Base-by-base conservation (phyloP, 2,797 vertebrate genomes). In the Ambastaia sidthimunki region DNA sequence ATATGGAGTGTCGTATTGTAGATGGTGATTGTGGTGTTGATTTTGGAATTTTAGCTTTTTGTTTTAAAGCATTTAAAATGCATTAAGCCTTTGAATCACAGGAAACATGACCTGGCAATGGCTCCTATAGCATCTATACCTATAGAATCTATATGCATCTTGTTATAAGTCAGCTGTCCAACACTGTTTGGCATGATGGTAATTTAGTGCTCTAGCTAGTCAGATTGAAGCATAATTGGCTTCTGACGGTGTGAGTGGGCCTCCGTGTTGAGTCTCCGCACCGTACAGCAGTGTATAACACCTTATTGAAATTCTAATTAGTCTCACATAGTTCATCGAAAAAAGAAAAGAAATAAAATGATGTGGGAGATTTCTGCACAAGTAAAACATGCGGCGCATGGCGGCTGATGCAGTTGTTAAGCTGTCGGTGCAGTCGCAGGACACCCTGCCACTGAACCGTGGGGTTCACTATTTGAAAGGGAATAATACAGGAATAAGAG, bases 401-500 rank as follows among this genome's bases (percentile, higher is more conserved):
- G 41, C 65, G 73, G 55, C 47, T 52, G 54, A 50, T 72, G 70
- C 57, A 19, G 47, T 69, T 78, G 74, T 78, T 78, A 82, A 78
- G 63, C 59, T 74, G 44, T 63, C 60, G 15, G 47, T 47, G 59
- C 28, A 81, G 57, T 65, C 18, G 25, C 25, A 41, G 65, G 63
- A 48, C 55, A 71, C 41, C 52, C 50, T 74, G 55, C 18, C 71
- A 34, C 57, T 44, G 21, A 81, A 77, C 65, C 41, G 12, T 28
- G 5, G 34, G 50, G 19, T 55, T 65, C 59, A 3, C 34, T 21
- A 76, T 67, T 83, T 90, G 80, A 86, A 88, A 88, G 82, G 66
- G 86, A 91, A 90, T 86, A 85, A 76, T 86, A 85, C 75, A 87
- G 66, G 60, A 81, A 78, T 48, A 76, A 78, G 81, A 85, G 82